Evolutionary conservation across 1,140 invertebrate species (phyloP).

Genomic region (Tyrophagus putrescentiae): DNA sequence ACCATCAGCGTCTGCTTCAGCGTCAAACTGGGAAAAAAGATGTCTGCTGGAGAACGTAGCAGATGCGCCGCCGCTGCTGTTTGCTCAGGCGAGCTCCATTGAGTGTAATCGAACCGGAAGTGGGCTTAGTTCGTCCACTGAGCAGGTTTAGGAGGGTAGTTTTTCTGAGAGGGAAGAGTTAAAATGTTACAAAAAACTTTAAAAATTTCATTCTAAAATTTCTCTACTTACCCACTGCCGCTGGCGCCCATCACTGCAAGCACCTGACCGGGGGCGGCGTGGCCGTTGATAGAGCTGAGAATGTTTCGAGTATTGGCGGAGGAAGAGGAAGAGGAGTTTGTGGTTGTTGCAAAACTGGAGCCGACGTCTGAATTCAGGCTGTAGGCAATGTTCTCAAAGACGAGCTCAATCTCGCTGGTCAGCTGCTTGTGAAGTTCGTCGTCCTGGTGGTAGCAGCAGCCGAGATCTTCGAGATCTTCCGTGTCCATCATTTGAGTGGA

Average conservation of each 20-base stretch:
- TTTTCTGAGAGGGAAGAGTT: conserved; percentile 63
- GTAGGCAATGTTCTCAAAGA: conserved; percentile 48
- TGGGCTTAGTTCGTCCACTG: conserved; percentile 47
- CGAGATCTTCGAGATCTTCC: background rate
- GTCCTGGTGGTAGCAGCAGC: background rate
- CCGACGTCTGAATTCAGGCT: conserved; percentile 31
- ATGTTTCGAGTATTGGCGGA: conserved; percentile 35
- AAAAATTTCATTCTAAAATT: conserved; percentile 11
- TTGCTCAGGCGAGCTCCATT: conserved; percentile 60
- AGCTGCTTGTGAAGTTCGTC: background rate
- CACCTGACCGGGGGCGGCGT: conserved; percentile 58
- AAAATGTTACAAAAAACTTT: conserved; percentile 20
- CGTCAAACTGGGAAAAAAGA: conserved; percentile 66
- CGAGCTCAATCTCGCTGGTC: conserved; percentile 45
- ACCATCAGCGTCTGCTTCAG: conserved; percentile 60
- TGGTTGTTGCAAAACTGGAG: background rate
- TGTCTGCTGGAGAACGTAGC: conserved; percentile 71
- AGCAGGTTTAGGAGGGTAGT: conserved; percentile 62
- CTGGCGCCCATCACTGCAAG: conserved; percentile 68
- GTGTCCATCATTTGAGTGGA: background rate
- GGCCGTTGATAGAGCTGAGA: conserved; percentile 52
- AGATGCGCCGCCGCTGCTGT: conserved; percentile 55
- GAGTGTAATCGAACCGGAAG: conserved; percentile 52
- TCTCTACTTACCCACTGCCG: too few relatives aligned
- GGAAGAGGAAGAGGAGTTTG: background rate